A percentile compares a stretch with the other conserved stretches of the same genome.
Evolutionary conservation across 2,797 vertebrate genomes (phyloP).

Genomic region (Manis pentadactyla): DNA sequence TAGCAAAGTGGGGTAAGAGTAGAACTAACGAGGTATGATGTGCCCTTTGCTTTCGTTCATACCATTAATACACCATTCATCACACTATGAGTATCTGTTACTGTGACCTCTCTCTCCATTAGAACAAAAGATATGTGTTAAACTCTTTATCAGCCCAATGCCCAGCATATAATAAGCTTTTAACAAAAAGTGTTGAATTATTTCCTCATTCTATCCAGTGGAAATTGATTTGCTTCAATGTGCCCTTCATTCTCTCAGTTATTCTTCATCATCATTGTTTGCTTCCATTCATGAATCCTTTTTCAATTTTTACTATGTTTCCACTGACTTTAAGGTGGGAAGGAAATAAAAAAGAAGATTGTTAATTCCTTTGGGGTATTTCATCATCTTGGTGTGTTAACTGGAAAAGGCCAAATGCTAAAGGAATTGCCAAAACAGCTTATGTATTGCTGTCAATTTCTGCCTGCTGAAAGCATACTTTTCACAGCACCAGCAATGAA

Average conservation of each 20-base stretch:
- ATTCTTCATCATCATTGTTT: neutral
- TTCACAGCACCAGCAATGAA: constrained; percentile 73
- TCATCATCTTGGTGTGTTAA: constrained; percentile 77
- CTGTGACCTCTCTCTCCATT: neutral
- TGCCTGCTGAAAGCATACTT: constrained; percentile 77
- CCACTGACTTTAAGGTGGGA: neutral
- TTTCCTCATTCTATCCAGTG: neutral
- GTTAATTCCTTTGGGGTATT: constrained; percentile 73
- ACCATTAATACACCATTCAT: neutral
- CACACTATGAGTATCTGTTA: neutral
- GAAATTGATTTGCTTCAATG: neutral
- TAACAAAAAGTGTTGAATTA: neutral
- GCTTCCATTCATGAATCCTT: neutral
- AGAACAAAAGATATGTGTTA: neutral
- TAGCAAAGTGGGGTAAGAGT: neutral
- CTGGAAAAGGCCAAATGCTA: constrained; percentile 79
- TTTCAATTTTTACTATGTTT: neutral
- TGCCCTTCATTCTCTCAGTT: neutral
- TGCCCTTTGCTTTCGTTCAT: neutral
- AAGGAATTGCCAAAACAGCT: constrained; percentile 73
- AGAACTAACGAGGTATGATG: no score
- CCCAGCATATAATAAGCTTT: neutral
- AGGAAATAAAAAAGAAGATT: neutral
- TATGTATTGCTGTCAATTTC: constrained; percentile 80
- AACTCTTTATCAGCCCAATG: neutral